These are phyloP conservation scores for Sorex araneus DNA, from an alignment of 2,113 vertebrate species.

Conservation along the genomic window DNA sequence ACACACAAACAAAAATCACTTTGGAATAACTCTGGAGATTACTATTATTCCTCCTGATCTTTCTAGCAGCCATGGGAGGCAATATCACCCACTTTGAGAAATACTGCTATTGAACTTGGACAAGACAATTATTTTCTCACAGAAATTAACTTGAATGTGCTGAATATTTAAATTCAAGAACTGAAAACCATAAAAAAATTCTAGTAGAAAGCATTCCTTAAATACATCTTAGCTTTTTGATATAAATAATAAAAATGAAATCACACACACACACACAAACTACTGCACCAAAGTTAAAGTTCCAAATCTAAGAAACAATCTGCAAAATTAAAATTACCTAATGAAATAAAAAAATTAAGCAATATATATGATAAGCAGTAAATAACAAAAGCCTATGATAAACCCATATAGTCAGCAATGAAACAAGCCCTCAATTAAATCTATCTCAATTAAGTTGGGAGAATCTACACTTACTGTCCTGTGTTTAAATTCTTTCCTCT, in stretches of 20 bases:
- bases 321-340: neutral
- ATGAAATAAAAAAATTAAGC: neutral
- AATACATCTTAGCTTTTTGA: neutral
- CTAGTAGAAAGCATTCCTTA: neutral
- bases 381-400: too few species aligned
- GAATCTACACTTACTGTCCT: neutral
- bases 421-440: neutral
- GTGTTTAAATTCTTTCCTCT: neutral
- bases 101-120: neutral
- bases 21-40: too few species aligned
- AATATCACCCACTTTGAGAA: too few species aligned
- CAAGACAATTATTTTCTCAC: neutral
- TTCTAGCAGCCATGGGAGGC: too few species aligned
- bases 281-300: too few species aligned
- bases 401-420: too few species aligned
- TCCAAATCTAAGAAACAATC: too few species aligned
- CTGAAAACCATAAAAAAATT: neutral
- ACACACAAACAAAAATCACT: too few species aligned
- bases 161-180: neutral
- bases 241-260: neutral
- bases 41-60: too few species aligned
- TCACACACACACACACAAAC: neutral
- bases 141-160: neutral
- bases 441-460: neutral
- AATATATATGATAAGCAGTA: neutral